phyloP scores from a whole-genome alignment of 2,888 invertebrate species.

The Andrena minutula region DNA sequence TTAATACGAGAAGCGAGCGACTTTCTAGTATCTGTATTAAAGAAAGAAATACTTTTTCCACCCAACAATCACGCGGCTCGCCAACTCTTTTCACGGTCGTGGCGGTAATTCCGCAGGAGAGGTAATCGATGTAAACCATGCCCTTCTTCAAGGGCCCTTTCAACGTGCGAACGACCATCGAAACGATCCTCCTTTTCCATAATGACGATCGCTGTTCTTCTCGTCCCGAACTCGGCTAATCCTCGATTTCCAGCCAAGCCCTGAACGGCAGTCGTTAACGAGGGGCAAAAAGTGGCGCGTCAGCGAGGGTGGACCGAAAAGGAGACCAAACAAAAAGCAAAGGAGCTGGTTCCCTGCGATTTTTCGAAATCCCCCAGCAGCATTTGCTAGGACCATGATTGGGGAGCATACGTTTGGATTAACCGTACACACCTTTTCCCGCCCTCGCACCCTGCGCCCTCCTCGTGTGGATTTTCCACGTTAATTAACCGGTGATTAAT shows the following conservation, averaged over 20 bases:
- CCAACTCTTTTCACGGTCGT: neutral
- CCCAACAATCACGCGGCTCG: neutral
- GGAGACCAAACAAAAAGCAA: constrained; percentile 15
- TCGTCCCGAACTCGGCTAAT: constrained; percentile 50
- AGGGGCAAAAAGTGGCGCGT: neutral
- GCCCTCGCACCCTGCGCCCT: constrained; percentile 9
- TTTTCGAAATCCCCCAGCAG: constrained; percentile 58
- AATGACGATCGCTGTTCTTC: constrained; percentile 59
- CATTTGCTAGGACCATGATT: constrained; percentile 16
- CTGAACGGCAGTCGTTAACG: constrained; percentile 14
- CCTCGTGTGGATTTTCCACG: constrained; percentile 66
- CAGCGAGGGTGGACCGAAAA: constrained; percentile 6
- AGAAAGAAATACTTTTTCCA: neutral
- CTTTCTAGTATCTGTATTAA: neutral
- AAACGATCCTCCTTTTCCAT: constrained; percentile 64
- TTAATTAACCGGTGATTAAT: constrained; percentile 81
- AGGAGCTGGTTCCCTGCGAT: constrained; percentile 7
- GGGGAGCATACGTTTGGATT: constrained; percentile 21
- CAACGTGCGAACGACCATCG: constrained; percentile 30
- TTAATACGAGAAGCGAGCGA: neutral
- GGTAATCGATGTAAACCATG: neutral
- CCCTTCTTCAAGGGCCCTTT: neutral
- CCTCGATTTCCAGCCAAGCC: constrained; percentile 32
- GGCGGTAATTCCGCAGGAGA: neutral
- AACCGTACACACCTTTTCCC: constrained; percentile 14